phyloP scores from a whole-genome alignment of 2,888 invertebrate species.

The Suillia variegata region DNA sequence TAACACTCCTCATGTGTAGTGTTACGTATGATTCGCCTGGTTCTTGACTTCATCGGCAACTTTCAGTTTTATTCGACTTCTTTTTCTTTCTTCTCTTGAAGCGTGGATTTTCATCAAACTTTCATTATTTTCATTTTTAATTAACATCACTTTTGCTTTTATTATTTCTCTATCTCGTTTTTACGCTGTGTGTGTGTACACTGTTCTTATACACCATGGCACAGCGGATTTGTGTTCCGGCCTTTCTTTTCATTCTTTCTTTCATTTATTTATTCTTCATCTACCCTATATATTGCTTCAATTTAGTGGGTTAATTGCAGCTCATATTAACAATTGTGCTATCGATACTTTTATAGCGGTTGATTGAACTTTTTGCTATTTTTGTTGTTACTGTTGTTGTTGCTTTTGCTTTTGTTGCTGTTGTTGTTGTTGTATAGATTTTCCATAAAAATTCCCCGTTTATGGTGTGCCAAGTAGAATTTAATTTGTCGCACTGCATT shows the following conservation, averaged over 20 bases:
- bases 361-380: background rate
- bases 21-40: too few relatives aligned
- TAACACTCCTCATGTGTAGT: too few relatives aligned
- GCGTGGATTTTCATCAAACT: background rate
- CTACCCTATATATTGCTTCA: background rate
- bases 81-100: background rate
- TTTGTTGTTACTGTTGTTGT: too few relatives aligned
- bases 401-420: too few relatives aligned
- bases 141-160: background rate
- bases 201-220: too few relatives aligned
- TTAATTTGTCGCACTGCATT: background rate
- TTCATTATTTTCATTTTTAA: background rate
- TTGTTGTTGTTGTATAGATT: background rate
- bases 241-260: too few relatives aligned
- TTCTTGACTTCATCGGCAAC: background rate
- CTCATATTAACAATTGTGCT: background rate
- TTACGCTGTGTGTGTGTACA: background rate
- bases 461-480: background rate
- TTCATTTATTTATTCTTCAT: too few relatives aligned
- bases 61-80: background rate
- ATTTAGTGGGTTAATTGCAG: background rate
- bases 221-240: too few relatives aligned
- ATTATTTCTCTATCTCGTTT: background rate
- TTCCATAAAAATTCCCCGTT: background rate
- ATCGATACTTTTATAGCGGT: background rate